These are phyloP conservation scores for Sorex araneus DNA, from an alignment of 2,113 vertebrate species.

Conservation along the genomic window DNA sequence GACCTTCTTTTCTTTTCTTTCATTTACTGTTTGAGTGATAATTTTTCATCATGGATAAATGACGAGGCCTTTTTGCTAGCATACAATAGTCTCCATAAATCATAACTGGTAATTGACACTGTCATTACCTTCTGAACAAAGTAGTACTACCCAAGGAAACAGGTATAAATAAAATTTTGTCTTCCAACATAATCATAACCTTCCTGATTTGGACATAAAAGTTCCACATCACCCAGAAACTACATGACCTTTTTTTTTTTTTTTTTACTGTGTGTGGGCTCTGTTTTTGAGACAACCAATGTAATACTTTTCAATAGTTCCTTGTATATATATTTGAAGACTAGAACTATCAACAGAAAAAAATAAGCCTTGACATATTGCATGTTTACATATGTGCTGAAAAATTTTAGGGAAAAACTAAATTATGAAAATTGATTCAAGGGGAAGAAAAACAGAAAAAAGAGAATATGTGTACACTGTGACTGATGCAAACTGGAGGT, in stretches of 20 bases:
- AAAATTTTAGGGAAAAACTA: too few species aligned
- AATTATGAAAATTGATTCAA: too few species aligned
- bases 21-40: neutral
- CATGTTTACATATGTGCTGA: too few species aligned
- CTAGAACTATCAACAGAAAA: too few species aligned
- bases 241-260: neutral
- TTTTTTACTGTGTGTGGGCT: neutral
- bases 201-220: neutral
- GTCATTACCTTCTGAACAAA: neutral
- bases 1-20: neutral
- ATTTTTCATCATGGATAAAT: neutral
- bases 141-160: constrained; percentile 13
- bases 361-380: too few species aligned
- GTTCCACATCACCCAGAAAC: neutral
- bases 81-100: neutral
- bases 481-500: too few species aligned
- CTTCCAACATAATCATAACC: neutral
- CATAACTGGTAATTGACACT: neutral
- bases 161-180: neutral
- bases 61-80: neutral
- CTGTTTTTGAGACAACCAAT: neutral
- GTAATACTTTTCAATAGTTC: neutral
- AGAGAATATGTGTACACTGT: too few species aligned
- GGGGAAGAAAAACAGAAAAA: too few species aligned
- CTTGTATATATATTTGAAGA: neutral